A percentile compares a stretch with the other conserved stretches of the same genome.
Conservation (phyloP, 2,113 vertebrate species). For the Poeciliopsis prolifica region DNA sequence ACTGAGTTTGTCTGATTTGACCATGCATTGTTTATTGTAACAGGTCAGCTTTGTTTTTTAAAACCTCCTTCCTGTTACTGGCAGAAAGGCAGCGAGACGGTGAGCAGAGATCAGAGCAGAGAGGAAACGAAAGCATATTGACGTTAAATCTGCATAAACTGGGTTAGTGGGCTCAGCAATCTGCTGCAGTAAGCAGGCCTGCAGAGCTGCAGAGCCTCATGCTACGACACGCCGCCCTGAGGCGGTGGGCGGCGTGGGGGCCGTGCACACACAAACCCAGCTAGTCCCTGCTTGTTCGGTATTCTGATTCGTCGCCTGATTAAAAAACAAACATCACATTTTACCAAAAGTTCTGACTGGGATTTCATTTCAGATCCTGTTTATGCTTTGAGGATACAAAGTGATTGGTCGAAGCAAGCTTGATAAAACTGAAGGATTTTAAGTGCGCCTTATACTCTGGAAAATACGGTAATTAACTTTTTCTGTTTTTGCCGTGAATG, state of each 20-base stretch:
- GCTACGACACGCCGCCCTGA: conserved; percentile 11
- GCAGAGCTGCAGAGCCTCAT: conserved; percentile 40
- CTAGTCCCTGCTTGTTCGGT: background rate
- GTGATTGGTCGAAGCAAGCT: too few species aligned
- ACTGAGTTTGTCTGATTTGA: too few species aligned
- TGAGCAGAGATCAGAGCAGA: background rate
- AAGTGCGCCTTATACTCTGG: too few species aligned
- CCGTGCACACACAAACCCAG: background rate
- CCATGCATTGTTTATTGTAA: too few species aligned
- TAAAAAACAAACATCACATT: background rate
- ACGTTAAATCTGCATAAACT: conserved; percentile 61
- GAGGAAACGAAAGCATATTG: conserved; percentile 40
- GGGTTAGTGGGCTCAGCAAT: conserved; percentile 65
- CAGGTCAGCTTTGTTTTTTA: too few species aligned
- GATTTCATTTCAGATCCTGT: too few species aligned
- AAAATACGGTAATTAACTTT: too few species aligned
- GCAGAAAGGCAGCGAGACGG: conserved; percentile 7
- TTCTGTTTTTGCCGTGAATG: too few species aligned
- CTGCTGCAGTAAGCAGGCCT: conserved; percentile 63
- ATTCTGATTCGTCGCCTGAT: background rate
- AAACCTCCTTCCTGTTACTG: conserved; percentile 6
- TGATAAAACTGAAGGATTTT: too few species aligned
- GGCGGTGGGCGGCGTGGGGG: conserved; percentile 3
- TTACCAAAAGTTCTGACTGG: background rate
- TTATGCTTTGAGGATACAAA: too few species aligned